These are phyloP conservation scores for Lissonota sp. DNA, from an alignment of 2,888 invertebrate genomes.

Conservation along the genomic window DNA sequence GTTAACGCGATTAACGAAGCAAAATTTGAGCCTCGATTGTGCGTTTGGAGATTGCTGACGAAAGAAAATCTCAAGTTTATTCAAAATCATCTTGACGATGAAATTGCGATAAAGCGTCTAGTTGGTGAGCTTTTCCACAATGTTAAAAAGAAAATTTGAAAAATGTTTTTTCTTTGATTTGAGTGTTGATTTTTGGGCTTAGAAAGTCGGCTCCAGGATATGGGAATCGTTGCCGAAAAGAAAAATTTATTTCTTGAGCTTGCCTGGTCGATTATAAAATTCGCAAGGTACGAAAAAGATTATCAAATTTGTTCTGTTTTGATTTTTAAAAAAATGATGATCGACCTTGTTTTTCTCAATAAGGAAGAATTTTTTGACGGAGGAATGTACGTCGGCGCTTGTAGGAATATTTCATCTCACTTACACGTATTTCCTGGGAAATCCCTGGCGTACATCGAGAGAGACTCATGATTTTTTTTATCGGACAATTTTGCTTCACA, in stretches of 20 bases:
- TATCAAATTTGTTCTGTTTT: conserved; percentile 25
- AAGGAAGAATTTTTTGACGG: conserved; percentile 72
- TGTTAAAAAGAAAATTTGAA: conserved; percentile 44
- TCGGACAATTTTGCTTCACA: conserved; percentile 72
- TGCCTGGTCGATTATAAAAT: conserved; percentile 75
- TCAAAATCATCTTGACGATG: conserved; percentile 69
- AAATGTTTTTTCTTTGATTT: conserved; percentile 25
- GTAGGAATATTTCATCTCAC: conserved; percentile 75
- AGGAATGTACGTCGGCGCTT: conserved; percentile 72
- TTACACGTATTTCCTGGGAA: conserved; percentile 74
- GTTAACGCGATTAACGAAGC: conserved; percentile 58
- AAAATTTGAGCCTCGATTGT: conserved; percentile 67
- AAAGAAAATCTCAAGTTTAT: conserved; percentile 69
- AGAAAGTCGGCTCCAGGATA: conserved; percentile 68
- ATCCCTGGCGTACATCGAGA: conserved; percentile 70
- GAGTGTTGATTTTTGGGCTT: conserved; percentile 46
- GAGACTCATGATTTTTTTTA: conserved; percentile 75
- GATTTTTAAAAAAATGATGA: conserved; percentile 10
- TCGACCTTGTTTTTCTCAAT: background rate
- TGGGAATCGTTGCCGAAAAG: conserved; percentile 48
- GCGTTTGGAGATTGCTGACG: conserved; percentile 74
- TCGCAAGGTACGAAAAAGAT: conserved; percentile 70
- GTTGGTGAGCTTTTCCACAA: conserved; percentile 72
- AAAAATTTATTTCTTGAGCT: conserved; percentile 70
- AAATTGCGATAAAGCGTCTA: conserved; percentile 67